Evolutionary conservation across 2,888 invertebrate genomes (phyloP), one percentile per base, ranked within the genome.

Genomic region (Epinotia demarniana): DNA sequence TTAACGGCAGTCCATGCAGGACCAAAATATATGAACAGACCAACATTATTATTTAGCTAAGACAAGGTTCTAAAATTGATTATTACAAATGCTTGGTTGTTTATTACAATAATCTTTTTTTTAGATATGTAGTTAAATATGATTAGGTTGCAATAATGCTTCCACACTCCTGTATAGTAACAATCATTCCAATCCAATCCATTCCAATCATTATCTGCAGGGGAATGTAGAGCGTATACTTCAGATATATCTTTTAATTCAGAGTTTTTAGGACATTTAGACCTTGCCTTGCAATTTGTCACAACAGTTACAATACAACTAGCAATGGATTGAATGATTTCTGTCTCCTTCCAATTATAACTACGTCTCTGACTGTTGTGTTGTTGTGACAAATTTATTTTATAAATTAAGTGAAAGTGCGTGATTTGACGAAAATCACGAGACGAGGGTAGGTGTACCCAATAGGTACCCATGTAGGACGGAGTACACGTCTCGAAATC

Each of bases 51-150:
- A 11, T 33, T 16, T 39, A 39, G 12, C 11, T 11, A 8, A 13
- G 33, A 62, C 62, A 62, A 19, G 18, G 62, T 62, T 62, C 43
- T 39, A 62, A n/a, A 53, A n/a, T 6, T 6, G 53, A 8, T 53
- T 53, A 2, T 6, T 53, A 3, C n/a, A 5, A n/a, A 53, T 53
- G 6, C 53, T 53, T 53, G n/a, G 5, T n/a, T 53, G n/a, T 18
- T 12, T 18, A 23, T 3, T 11, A 12, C 19, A 11, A 11, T 57
- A 2, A 5, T 16, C 23, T 9, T 49, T 8, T 33, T 16, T 61
- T 49, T 27, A 16, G 64, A 64, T 64, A 64, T 64, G 64, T 64
- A 3, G 16, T 53, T 49, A 27, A 64, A 64, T 64, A 64, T 53
- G 64, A 53, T 49, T 49, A 23, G 19, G 8, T 53, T 53, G 0